Percentiles rank a stretch among this genome's conserved stretches.
Evolutionary conservation across 1,140 invertebrate species (phyloP).

Genomic region (Physella acuta): DNA sequence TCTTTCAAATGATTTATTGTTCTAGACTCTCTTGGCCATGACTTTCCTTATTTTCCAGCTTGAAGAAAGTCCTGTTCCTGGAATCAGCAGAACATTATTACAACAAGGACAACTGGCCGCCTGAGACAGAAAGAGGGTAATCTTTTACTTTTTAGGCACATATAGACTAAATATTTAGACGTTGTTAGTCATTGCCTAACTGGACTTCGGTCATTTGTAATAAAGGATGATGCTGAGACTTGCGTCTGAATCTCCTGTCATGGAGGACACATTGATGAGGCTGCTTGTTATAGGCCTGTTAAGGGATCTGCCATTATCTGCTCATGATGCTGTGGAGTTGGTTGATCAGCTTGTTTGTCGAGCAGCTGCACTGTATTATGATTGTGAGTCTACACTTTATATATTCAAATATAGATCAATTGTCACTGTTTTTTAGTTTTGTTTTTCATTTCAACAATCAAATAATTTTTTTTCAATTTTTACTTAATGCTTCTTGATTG

Average conservation of each 20-base stretch:
- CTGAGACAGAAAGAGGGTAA: conserved; percentile 67
- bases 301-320: conserved; percentile 79
- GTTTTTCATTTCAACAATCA: not conserved
- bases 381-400: too few relatives aligned
- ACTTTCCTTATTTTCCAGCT: conserved; percentile 47
- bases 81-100: conserved; percentile 85
- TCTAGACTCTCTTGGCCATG: too few relatives aligned
- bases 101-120: conserved; percentile 91
- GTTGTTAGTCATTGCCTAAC: conserved; percentile 17
- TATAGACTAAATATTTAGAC: too few relatives aligned
- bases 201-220: too few relatives aligned
- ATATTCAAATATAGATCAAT: too few relatives aligned
- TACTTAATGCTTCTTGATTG: too few relatives aligned
- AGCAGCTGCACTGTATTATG: conserved; percentile 74
- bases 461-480: not conserved
- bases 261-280: conserved; percentile 78
- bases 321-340: conserved; percentile 82
- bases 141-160: conserved; percentile 10
- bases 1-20: too few relatives aligned
- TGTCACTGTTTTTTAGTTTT: not conserved
- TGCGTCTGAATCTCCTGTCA: conserved; percentile 82
- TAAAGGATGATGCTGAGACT: conserved; percentile 72
- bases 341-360: conserved; percentile 81
- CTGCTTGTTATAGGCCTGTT: conserved; percentile 81
- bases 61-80: conserved; percentile 85